These are phyloP conservation scores for Calephelis virginiensis DNA, from an alignment of 1,140 invertebrate species.

Conservation along the genomic window DNA sequence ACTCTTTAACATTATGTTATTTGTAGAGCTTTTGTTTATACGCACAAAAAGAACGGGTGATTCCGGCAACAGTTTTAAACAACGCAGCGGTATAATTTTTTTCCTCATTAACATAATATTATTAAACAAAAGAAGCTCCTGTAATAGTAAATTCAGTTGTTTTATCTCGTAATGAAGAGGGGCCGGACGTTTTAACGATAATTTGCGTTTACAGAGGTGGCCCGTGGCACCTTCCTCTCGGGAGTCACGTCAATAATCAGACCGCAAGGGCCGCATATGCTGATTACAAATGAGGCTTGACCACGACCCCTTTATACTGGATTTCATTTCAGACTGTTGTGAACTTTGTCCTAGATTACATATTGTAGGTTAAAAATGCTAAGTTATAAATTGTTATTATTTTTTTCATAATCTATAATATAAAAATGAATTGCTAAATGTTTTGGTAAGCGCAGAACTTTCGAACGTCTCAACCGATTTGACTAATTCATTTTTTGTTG, in stretches of 20 bases:
- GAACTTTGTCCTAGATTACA: neutral
- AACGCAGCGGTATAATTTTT: neutral
- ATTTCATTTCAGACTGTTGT: neutral
- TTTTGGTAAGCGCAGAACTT: too few relatives aligned
- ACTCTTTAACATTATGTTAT: neutral
- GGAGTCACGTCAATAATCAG: conserved; percentile 44
- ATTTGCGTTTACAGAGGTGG: conserved; percentile 43
- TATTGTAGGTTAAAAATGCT: too few relatives aligned
- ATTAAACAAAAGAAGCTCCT: neutral
- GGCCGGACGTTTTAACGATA: conserved; percentile 1
- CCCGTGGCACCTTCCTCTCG: conserved; percentile 3
- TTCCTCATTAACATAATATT: neutral
- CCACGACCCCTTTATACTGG: conserved; percentile 22
- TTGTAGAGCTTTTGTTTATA: neutral
- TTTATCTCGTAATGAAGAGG: conserved; percentile 5
- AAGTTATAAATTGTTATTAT: too few relatives aligned
- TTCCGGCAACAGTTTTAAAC: neutral
- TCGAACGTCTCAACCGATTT: too few relatives aligned
- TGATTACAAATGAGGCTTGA: conserved; percentile 48
- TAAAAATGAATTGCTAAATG: too few relatives aligned
- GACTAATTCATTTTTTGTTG: too few relatives aligned
- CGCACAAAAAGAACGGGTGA: neutral
- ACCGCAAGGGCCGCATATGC: conserved; percentile 43
- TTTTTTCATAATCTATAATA: too few relatives aligned
- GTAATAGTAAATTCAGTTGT: conserved; percentile 3